Base-by-base conservation (phyloP, 2,797 vertebrate species). In the Cyclopterus lumpus region DNA sequence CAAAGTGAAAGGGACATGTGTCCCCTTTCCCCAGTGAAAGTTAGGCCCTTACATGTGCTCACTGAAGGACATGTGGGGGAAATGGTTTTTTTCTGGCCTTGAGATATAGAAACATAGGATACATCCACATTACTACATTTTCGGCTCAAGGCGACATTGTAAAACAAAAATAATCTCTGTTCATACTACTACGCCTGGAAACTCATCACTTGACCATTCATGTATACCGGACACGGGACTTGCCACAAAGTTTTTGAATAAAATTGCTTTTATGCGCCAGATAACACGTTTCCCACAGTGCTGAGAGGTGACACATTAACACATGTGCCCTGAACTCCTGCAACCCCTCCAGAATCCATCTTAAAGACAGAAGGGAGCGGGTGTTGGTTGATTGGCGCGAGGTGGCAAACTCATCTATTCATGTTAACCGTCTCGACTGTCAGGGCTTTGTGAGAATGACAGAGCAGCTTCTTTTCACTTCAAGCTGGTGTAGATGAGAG, bases 321-420 rank as follows among this genome's bases (percentile, higher is more conserved):
- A 69, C 54, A 78, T 57, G 20, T 58, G 40, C 55, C 48, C 28
- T n/a, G 28, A 48, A 59, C 65, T 63, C 15, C 12, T 28, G 18
- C 26, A 32, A 10, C 24, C 30, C 20, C 18, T 28, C 24, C 22
- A 22, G 28, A 71, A 55, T 60, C 20, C 2, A 5, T 11, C 48
- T 26, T 3, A 58, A 42, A 72, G 28, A 36, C 44, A 15, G 6
- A 20, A 11, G 15, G 5, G 30, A 49, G 1, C 1, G 48, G 28
- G 7, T 14, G 53, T 40, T 38, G 71, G 73, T 7, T 55, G 53
- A 79, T 74, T 32, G 10, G 40, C 14, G 6, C 4, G 2, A 74
- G 54, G 64, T 40, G 72, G 57, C 61, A 71, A 69, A 62, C 71
- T 67, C 68, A 40, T 79, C 79, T 57, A 16, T 69, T 64, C 40